phyloP scores from a whole-genome alignment of 2,888 invertebrate species.

The Scaptomyza parva region DNA sequence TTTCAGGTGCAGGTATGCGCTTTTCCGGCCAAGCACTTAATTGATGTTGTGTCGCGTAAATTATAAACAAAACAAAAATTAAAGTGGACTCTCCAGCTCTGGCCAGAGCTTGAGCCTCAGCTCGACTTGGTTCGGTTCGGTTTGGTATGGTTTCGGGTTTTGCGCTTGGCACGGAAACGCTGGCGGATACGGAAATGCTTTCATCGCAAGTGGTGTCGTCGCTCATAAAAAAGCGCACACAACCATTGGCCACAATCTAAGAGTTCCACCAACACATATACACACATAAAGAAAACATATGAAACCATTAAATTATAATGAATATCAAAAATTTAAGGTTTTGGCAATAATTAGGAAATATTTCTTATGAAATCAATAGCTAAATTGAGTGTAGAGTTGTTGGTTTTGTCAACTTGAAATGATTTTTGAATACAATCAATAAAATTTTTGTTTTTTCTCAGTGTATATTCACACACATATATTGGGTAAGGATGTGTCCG shows the following conservation, averaged over 20 bases:
- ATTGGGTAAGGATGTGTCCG: conserved; percentile 22
- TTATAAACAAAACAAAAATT: conserved; percentile 83
- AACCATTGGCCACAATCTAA: conserved; percentile 38
- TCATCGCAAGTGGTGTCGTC: conserved; percentile 80
- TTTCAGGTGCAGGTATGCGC: conserved; percentile 83
- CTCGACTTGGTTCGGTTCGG: conserved; percentile 16
- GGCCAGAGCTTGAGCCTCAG: conserved; percentile 20
- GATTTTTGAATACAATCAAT: neutral
- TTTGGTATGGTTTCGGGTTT: conserved; percentile 12
- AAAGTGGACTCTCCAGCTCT: conserved; percentile 74
- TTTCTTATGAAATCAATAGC: neutral
- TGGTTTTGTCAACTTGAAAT: neutral
- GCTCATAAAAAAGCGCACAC: conserved; percentile 72
- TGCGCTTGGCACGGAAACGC: conserved; percentile 45
- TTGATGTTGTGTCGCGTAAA: conserved; percentile 85
- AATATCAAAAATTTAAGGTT: no score
- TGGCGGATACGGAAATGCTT: conserved; percentile 79
- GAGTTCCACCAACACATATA: conserved; percentile 20
- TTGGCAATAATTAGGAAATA: neutral
- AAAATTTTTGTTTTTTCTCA: neutral
- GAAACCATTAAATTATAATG: neutral
- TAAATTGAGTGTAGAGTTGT: neutral
- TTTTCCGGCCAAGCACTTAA: conserved; percentile 83
- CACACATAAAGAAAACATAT: conserved; percentile 1
- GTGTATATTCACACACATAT: conserved; percentile 10